These are phyloP conservation scores for Fukomys damarensis DNA, from an alignment of 2,113 vertebrate genomes.

Conservation along the genomic window DNA sequence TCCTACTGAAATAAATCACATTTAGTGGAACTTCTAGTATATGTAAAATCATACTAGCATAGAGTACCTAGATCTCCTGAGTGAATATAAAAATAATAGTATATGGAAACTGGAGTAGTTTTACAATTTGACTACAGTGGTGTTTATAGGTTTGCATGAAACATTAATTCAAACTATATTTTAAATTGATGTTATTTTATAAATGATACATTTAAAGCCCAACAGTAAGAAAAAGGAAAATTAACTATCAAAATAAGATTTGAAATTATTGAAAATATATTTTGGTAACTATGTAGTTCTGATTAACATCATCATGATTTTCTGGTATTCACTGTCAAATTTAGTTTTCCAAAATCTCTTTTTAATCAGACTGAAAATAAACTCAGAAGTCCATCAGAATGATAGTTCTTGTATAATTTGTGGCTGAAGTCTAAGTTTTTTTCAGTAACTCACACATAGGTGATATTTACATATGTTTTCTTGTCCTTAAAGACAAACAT, in stretches of 20 bases:
- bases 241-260: background rate
- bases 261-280: background rate
- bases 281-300: background rate
- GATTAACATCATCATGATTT: background rate
- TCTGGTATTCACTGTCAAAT: background rate
- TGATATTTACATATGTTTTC: background rate
- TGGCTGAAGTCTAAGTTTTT: background rate
- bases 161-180: background rate
- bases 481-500: background rate
- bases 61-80: background rate
- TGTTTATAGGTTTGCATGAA: background rate
- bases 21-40: too few species aligned
- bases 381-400: background rate
- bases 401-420: background rate
- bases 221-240: background rate
- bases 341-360: background rate
- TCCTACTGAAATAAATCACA: background rate
- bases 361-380: background rate
- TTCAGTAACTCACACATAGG: background rate
- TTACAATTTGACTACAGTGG: background rate
- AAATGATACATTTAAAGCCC: background rate
- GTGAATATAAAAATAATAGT: background rate
- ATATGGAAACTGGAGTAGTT: background rate
- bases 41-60: background rate
- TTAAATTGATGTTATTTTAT: background rate